Evolutionary conservation across 1,140 invertebrate genomes (phyloP).

Genomic region (Dinoponera quadriceps): DNA sequence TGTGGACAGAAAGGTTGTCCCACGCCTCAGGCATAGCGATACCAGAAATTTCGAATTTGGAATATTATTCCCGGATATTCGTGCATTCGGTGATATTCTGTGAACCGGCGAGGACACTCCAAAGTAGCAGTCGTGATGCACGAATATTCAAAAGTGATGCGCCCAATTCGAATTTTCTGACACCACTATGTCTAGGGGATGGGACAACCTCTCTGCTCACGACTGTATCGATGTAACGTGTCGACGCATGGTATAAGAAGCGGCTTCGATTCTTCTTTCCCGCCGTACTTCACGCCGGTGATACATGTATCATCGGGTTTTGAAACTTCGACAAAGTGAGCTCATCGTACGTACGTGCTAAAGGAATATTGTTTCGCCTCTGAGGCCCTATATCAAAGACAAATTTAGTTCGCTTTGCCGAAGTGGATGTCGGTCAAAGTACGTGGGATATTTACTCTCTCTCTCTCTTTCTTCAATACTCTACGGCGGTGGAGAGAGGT

Average conservation of each 20-base stretch:
- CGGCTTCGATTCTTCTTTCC: not conserved
- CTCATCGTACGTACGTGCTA: not conserved
- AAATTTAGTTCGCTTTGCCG: not conserved
- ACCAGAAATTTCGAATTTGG: too few species aligned
- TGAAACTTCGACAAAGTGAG: not conserved
- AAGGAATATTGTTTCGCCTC: not conserved
- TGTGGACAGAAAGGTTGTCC: too few species aligned
- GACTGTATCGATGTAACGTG: not conserved
- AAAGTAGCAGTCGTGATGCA: too few species aligned
- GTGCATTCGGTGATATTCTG: too few species aligned
- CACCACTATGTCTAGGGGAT: too few species aligned
- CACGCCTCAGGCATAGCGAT: too few species aligned
- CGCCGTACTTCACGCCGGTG: not conserved
- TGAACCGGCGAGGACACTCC: too few species aligned
- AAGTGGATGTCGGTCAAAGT: not conserved
- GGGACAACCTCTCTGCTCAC: too few species aligned
- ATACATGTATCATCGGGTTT: not conserved
- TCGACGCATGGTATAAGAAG: not conserved
- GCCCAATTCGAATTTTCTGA: too few species aligned
- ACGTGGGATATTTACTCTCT: not conserved
- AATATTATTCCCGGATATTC: too few species aligned
- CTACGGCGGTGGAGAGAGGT: not conserved
- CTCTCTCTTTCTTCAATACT: not conserved
- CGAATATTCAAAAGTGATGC: too few species aligned
- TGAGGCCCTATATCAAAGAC: constrained; percentile 30